These are phyloP conservation scores for Loripinus fragilis DNA, from an alignment of 2,888 invertebrate genomes.

Conservation along the genomic window DNA sequence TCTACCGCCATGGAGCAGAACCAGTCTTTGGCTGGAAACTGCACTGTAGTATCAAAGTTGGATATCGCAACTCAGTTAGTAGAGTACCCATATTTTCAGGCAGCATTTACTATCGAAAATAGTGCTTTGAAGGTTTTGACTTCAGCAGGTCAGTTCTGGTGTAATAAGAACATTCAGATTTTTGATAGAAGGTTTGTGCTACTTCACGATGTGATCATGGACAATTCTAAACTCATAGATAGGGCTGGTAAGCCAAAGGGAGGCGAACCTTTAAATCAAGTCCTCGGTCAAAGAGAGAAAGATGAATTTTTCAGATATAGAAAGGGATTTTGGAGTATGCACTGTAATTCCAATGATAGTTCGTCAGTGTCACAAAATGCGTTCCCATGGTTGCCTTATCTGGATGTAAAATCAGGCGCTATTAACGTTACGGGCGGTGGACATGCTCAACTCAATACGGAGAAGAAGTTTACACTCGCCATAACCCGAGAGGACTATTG, in stretches of 20 bases:
- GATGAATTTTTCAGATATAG: constrained; percentile 49
- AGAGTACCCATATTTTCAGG: background rate
- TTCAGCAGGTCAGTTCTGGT: background rate
- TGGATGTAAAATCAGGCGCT: background rate
- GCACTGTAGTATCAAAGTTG: background rate
- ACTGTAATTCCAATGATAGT: constrained; percentile 23
- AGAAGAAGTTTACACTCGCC: constrained; percentile 31
- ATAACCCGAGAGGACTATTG: constrained; percentile 65
- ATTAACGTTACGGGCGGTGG: background rate
- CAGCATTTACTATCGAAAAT: background rate
- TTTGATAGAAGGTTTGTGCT: constrained; percentile 38
- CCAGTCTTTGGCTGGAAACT: background rate
- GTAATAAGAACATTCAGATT: constrained; percentile 35
- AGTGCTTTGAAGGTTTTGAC: background rate
- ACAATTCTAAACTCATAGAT: constrained; percentile 24
- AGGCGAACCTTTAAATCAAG: constrained; percentile 52
- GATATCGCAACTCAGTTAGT: too few species aligned
- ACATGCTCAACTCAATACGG: background rate
- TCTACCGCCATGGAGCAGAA: background rate
- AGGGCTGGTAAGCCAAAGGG: constrained; percentile 37
- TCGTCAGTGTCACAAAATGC: background rate
- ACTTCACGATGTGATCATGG: constrained; percentile 33
- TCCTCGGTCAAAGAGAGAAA: constrained; percentile 45
- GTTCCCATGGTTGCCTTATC: background rate
- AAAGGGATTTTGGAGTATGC: constrained; percentile 52